Evolutionary conservation across 2,113 vertebrate species (phyloP), one percentile per base, ranked within the genome.

Genomic region (Carassius gibelio): DNA sequence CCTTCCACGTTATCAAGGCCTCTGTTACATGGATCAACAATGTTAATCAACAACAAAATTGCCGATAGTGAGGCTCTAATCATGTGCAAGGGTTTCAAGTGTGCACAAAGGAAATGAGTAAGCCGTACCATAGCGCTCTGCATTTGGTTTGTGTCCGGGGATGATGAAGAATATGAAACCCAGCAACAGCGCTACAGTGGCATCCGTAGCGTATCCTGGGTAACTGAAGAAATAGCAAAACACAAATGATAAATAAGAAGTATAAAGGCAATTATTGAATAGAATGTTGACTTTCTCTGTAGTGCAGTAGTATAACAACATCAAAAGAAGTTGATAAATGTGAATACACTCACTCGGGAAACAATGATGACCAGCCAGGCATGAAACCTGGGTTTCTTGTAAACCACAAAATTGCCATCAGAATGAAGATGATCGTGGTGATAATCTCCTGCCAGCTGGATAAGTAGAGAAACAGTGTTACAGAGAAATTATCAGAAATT

Each of bases 371-470:
- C 97, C 97, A 99, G 15, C 97, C 97, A 61, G 97, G 90, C 77
- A 97, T 48, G 90, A 99, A 97, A 13, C 97, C 97, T 79, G 97
- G 97, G 5, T 97, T 91, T 90, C 97, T 93, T 81, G 92, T 96
- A 89, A 98, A 95, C 97, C 97, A 98, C 19, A 99, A 89, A 69
- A 96, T 21, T 30, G 96, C 95, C 97, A 98, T 97, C 14, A 95
- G 0, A 77, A 94, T 8, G 89, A 99, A 98, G 10, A 98, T 90
- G 6, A 94, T 48, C 83, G 94, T 87, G 4, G 97, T 98, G 82
- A 96, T 88, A 23, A 93, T 93, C 95, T 98, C 97, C 93, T 96
- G 97, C 86, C 90, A 94, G 85, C 97, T 98, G 87, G 0, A 88
- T 34, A 23, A 38, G 5, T n/a, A 38, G 15, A 71, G 55, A 66